phyloP scores from a whole-genome alignment of 2,888 invertebrate species.

The Drosophila nr. fundita region DNA sequence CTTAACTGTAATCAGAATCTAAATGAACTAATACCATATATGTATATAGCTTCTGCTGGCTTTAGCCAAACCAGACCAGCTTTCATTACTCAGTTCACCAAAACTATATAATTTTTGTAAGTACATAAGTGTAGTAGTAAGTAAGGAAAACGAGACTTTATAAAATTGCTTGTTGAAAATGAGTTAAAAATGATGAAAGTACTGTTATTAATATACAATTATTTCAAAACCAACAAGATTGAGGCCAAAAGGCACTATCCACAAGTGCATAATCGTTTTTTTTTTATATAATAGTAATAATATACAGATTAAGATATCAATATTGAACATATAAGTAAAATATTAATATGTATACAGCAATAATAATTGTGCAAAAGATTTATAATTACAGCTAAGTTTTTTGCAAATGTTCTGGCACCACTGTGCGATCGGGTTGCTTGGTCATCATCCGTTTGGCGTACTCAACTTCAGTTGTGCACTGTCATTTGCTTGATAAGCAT shows the following conservation, averaged over 20 bases:
- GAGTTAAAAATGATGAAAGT: background rate
- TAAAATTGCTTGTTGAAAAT: background rate
- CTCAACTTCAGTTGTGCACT: constrained; percentile 70
- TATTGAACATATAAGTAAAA: background rate
- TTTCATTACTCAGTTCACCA: background rate
- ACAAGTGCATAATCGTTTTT: background rate
- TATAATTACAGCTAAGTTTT: background rate
- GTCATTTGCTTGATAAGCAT: constrained; percentile 76
- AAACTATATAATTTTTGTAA: background rate
- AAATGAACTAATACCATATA: background rate
- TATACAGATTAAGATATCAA: background rate
- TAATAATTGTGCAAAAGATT: background rate
- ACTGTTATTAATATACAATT: background rate
- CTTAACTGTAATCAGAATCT: background rate
- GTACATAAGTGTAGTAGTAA: background rate
- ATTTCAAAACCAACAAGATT: background rate
- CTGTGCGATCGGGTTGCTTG: constrained; percentile 70
- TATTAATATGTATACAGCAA: background rate
- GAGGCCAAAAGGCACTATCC: background rate
- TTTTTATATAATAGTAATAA: background rate
- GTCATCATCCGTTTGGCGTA: constrained; percentile 71
- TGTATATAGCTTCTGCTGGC: background rate
- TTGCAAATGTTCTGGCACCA: constrained; percentile 13
- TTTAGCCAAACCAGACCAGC: background rate
- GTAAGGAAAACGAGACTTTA: background rate